phyloP scores from a whole-genome alignment of 2,888 invertebrate genomes.

The Steromphala cineraria region DNA sequence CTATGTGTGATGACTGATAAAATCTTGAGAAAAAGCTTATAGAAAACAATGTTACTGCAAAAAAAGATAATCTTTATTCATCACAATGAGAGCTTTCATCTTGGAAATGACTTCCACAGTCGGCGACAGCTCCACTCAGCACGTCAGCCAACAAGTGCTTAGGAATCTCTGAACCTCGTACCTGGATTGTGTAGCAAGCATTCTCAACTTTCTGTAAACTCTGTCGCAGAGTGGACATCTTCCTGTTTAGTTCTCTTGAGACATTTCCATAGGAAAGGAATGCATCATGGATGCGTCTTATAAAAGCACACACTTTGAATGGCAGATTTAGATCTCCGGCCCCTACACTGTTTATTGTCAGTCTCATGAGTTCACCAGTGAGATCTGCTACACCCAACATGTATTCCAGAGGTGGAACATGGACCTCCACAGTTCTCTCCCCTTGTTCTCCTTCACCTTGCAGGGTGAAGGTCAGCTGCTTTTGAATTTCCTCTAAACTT shows the following conservation, averaged over 20 bases:
- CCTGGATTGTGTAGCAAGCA: constrained; percentile 87
- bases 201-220: constrained; percentile 89
- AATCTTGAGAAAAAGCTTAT: too few species aligned
- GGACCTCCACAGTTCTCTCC: constrained; percentile 40
- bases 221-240: constrained; percentile 83
- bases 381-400: constrained; percentile 90
- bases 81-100: background rate
- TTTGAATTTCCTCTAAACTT: constrained; percentile 78
- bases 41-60: too few species aligned
- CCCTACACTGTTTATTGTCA: constrained; percentile 89
- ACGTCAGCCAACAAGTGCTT: constrained; percentile 81
- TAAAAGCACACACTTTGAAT: constrained; percentile 81
- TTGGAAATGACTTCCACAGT: background rate
- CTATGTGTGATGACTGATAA: too few species aligned
- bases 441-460: background rate
- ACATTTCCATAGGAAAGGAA: constrained; percentile 79
- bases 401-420: constrained; percentile 77
- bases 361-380: constrained; percentile 93
- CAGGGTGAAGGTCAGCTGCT: constrained; percentile 49
- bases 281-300: constrained; percentile 79
- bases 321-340: constrained; percentile 61
- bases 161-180: constrained; percentile 88
- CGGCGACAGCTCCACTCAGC: constrained; percentile 28
- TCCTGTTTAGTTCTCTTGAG: constrained; percentile 82
- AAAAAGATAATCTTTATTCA: background rate